Evolutionary conservation across 23 tunicate genomes (phyloP).

Genomic region (Halocynthia aurantium): DNA sequence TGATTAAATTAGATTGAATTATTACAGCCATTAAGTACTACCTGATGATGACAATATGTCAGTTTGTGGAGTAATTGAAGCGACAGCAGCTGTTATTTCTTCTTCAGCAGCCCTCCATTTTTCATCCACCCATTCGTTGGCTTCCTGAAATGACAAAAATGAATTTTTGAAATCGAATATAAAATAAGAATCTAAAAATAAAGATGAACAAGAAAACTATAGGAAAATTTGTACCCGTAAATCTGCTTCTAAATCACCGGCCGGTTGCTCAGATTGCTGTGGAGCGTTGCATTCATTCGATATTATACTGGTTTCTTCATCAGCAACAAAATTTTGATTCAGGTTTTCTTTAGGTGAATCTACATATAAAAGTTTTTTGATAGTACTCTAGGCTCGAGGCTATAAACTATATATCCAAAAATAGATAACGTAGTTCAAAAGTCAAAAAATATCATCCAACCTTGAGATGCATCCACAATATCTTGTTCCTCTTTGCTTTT

Average conservation of each 20-base stretch:
- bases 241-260: constrained; percentile 17
- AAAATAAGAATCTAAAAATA: too few relatives aligned
- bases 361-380: too few relatives aligned
- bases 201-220: background rate
- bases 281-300: background rate
- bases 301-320: too few relatives aligned
- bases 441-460: background rate
- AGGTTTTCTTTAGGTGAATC: too few relatives aligned
- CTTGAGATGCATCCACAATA: background rate
- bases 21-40: background rate
- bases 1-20: background rate
- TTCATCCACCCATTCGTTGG: constrained; percentile 31
- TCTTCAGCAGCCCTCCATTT: constrained; percentile 24
- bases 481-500: background rate
- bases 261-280: constrained; percentile 2
- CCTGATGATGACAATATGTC: background rate
- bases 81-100: constrained; percentile 67
- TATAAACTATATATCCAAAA: too few relatives aligned
- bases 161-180: too few relatives aligned
- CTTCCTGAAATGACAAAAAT: constrained; percentile 2
- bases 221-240: constrained; percentile 1
- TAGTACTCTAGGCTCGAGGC: too few relatives aligned
- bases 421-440: background rate
- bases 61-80: constrained; percentile 51
- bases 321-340: too few relatives aligned